Evolutionary conservation across 2,888 invertebrate genomes (phyloP).

Genomic region (Gari tellinella): DNA sequence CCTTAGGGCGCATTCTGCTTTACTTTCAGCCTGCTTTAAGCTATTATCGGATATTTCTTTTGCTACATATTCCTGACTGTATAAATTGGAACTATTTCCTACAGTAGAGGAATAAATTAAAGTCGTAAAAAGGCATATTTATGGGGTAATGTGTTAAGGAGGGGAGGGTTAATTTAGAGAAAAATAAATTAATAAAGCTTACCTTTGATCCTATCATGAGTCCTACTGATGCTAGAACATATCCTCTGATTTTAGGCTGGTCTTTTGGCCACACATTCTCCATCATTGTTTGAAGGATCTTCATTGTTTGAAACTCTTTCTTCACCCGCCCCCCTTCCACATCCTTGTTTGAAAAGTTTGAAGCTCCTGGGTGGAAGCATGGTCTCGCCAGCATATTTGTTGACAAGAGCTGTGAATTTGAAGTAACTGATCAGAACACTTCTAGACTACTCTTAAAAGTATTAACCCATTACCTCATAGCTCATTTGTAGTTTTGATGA

Average conservation of each 20-base stretch:
- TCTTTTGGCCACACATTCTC: constrained; percentile 98
- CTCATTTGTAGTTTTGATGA: too few species aligned
- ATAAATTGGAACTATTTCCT: too few species aligned
- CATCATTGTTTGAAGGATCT: constrained; percentile 95
- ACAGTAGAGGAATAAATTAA: too few species aligned
- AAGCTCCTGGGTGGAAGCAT: constrained; percentile 96
- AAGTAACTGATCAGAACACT: too few species aligned
- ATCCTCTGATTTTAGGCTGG: constrained; percentile 89
- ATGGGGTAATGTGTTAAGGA: neutral
- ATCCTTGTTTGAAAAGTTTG: constrained; percentile 85
- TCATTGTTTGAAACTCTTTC: constrained; percentile 86
- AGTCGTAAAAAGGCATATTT: neutral
- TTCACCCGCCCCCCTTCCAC: constrained; percentile 72
- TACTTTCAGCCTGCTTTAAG: too few species aligned
- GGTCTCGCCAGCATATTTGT: constrained; percentile 86
- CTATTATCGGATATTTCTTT: too few species aligned
- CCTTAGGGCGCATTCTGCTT: too few species aligned
- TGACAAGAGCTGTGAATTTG: constrained; percentile 16
- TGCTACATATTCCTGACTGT: too few species aligned
- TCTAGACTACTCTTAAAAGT: too few species aligned
- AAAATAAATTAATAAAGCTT: constrained; percentile 14
- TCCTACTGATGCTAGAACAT: constrained; percentile 91
- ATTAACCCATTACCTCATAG: too few species aligned
- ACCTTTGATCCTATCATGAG: constrained; percentile 86
- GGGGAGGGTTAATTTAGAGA: neutral